Evolutionary conservation across 1,140 invertebrate species (phyloP).

Genomic region (Centruroides sculpturatus): DNA sequence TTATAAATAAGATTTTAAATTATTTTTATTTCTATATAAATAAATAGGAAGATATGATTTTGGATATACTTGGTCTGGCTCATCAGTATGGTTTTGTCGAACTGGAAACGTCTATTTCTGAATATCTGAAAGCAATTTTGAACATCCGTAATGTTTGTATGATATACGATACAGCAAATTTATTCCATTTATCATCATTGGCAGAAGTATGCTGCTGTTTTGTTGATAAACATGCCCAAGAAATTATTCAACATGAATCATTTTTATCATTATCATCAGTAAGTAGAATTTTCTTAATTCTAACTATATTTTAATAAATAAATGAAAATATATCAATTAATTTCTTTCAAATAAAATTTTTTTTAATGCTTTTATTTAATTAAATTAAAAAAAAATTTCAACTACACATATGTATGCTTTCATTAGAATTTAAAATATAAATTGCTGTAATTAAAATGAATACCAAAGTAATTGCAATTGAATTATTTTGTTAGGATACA

Average conservation of each 20-base stretch:
- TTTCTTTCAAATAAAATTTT: too few relatives aligned
- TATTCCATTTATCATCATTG: constrained; percentile 49
- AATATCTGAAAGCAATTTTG: constrained; percentile 77
- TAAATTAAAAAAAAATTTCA: too few relatives aligned
- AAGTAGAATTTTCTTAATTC: constrained; percentile 22
- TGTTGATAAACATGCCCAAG: constrained; percentile 72
- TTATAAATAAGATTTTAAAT: too few relatives aligned
- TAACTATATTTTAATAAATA: not conserved
- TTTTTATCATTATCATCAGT: constrained; percentile 74
- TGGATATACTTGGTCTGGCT: constrained; percentile 74
- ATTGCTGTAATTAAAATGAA: too few relatives aligned
- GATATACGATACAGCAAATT: constrained; percentile 75
- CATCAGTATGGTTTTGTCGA: constrained; percentile 92
- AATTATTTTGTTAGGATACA: too few relatives aligned
- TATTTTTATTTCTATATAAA: too few relatives aligned
- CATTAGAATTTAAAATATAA: too few relatives aligned
- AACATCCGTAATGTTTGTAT: constrained; percentile 78
- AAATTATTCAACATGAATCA: constrained; percentile 66
- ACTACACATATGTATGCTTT: too few relatives aligned
- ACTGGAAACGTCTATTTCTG: constrained; percentile 77
- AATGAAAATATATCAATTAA: too few relatives aligned
- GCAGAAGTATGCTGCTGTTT: constrained; percentile 49
- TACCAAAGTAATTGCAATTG: too few relatives aligned
- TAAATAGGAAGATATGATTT: constrained; percentile 56
- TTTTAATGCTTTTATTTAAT: too few relatives aligned